Base-by-base conservation (phyloP, 2,113 vertebrate genomes). In the Rhagologus leucostigma region DNA sequence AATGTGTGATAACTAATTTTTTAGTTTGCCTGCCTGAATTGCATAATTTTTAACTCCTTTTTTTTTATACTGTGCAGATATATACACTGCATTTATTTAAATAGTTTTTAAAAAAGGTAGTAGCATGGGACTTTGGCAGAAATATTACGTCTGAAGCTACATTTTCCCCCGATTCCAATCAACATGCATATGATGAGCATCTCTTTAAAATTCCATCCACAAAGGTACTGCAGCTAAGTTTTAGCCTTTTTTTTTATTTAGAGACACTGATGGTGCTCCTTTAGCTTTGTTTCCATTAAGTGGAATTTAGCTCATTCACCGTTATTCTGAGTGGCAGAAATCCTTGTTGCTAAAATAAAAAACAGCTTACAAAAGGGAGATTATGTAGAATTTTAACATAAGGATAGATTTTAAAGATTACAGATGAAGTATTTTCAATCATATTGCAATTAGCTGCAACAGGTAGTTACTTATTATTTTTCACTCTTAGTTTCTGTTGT, bases 391-490 rank as follows among this genome's bases (percentile, higher is more conserved):
- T 83, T 91, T 82, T 20, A 56, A 49, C 70, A 32, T 24, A 42
- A 18, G 83, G 55, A 77, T 12, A 44, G 44, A 85, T 60, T 84
- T 46, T 84, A 65, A 74, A 95, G 44, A 93, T 91, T 84, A 96
- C 23, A 23, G 83, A 96, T 80, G 5, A 95, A 78, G 56, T 67
- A 87, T 70, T 86, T 89, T 30, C 53, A 35, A 44, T 57, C 73
- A 35, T 44, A 39, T 30, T 92, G 49, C 50, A 96, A 74, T 92
- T 94, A 95, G 90, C 42, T 57, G 63, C 62, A 90, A 92, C 11
- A 76, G 82, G 90, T 93, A 89, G 90, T 92, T 96, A 97, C 88
- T 97, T 96, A 94, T 80, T 96, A 92, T 27, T 96, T 97, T 96
- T 96, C 87, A 91, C 19, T 90, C 63, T 83, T 56, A 89, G 77